These are phyloP conservation scores for Solea senegalensis DNA, from an alignment of 2,113 vertebrate species.

Conservation along the genomic window DNA sequence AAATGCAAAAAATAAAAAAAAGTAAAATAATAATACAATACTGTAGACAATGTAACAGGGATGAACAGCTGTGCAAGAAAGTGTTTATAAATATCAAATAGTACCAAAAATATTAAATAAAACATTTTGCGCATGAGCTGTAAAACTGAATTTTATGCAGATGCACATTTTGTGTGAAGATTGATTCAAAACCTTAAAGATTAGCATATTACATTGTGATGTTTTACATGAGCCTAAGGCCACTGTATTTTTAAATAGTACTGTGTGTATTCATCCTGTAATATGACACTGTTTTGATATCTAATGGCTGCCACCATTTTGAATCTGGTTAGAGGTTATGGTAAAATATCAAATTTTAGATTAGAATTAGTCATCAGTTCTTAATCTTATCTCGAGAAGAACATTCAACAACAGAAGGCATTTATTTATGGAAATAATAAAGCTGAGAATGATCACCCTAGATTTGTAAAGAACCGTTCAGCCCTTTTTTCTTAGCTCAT, in stretches of 20 bases:
- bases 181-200: not conserved
- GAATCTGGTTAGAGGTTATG: not conserved
- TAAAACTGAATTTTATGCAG: slow-evolving; percentile 12
- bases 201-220: not conserved
- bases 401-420: not conserved
- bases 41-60: too few species aligned
- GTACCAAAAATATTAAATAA: too few species aligned
- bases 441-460: not conserved
- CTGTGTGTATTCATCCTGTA: not conserved
- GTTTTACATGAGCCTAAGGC: not conserved
- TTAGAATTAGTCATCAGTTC: too few species aligned
- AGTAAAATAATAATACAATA: too few species aligned
- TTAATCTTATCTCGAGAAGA: not conserved
- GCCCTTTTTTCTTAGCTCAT: not conserved
- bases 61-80: too few species aligned
- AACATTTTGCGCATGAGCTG: not conserved
- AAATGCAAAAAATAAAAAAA: too few species aligned
- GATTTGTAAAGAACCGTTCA: not conserved
- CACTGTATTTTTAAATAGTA: not conserved
- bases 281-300: not conserved
- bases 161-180: slow-evolving; percentile 3
- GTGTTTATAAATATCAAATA: too few species aligned
- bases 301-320: not conserved
- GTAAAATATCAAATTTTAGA: not conserved
- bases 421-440: too few species aligned